Evolutionary conservation across 2,797 vertebrate species (phyloP), one percentile per base, ranked within the genome.

Genomic region (Fistularia tabacaria): DNA sequence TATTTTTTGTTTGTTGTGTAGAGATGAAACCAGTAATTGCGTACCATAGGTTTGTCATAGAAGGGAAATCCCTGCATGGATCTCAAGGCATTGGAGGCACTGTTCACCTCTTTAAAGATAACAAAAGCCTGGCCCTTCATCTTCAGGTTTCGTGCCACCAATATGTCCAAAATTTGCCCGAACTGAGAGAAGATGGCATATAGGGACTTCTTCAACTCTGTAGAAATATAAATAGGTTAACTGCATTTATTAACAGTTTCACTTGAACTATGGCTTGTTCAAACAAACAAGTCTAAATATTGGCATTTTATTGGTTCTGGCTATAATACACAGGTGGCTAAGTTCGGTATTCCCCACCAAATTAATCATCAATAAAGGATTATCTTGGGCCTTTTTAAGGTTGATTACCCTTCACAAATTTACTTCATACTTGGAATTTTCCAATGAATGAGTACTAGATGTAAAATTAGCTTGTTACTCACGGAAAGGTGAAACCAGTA

Each of bases 61-160:
- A 98, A 98, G 0, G 95, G 95, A 71, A 98, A 98, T 0, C 95
- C 95, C 70, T 98, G 95, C 95, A 98, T 96, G 38, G 95, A 98
- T 10, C 94, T 88, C 36, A 97, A 79, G 7, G 96, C 95, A 0
- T 95, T 97, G 37, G 93, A 95, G 7, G 94, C 94, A 0, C 96
- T 98, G 89, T 93, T 94, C 7, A 97, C 80, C 70, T 98, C 96
- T 72, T 97, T 98, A 75, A 98, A 98, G 64, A 98, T 97, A 10
- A 98, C 93, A 68, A 96, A 98, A 11, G 95, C 94, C 73, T 98
- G 95, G 4, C 95, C 95, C 60, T 91, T 91, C 94, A 98, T 94
- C 70, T 93, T 96, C 10, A 97, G 9, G 40, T 86, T 92, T 15
- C 90, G 89, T 3, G 95, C 93, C 0, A 96, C 95, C 59, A 96